Evolutionary conservation across 2,113 vertebrate species (phyloP).

Genomic region (Dasyprocta punctata): DNA sequence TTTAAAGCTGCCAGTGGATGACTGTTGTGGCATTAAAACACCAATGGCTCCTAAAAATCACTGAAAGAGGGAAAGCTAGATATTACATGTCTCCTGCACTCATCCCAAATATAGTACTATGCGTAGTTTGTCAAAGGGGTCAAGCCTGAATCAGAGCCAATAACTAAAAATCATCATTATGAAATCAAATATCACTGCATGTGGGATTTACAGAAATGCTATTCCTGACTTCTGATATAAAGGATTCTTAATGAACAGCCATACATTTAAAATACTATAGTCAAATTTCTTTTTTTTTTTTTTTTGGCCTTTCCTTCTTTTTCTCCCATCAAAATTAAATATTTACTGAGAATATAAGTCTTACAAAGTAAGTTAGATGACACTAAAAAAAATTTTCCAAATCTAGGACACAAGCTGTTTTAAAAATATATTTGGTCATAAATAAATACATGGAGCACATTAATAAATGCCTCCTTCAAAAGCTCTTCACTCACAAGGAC

Average conservation of each 20-base stretch:
- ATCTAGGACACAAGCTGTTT: slow-evolving; percentile 63
- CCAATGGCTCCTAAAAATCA: not conserved
- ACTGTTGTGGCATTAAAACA: not conserved
- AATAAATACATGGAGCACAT: slow-evolving; percentile 64
- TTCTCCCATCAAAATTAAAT: slow-evolving; percentile 65
- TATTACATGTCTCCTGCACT: not conserved
- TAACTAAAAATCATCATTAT: slow-evolving; percentile 61
- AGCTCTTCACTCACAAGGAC: slow-evolving; percentile 59
- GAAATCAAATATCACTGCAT: slow-evolving; percentile 46
- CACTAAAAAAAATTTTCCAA: slow-evolving; percentile 60
- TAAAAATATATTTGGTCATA: slow-evolving; percentile 65
- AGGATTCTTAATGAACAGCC: slow-evolving; percentile 54
- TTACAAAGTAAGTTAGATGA: slow-evolving; percentile 61
- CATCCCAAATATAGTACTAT: not conserved
- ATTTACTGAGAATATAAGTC: slow-evolving; percentile 44
- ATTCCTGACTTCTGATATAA: not conserved
- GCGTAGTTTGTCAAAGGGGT: not conserved
- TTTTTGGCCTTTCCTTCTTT: slow-evolving; percentile 17
- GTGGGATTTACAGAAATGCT: slow-evolving; percentile 33
- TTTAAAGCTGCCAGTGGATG: not conserved
- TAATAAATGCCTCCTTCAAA: slow-evolving; percentile 70
- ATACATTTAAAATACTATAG: not conserved
- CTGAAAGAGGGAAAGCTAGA: not conserved
- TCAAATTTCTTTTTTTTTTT: not conserved
- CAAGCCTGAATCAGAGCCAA: not conserved